Evolutionary conservation across 2,113 vertebrate genomes (phyloP).

Genomic region (Myrmecophaga tridactyla): DNA sequence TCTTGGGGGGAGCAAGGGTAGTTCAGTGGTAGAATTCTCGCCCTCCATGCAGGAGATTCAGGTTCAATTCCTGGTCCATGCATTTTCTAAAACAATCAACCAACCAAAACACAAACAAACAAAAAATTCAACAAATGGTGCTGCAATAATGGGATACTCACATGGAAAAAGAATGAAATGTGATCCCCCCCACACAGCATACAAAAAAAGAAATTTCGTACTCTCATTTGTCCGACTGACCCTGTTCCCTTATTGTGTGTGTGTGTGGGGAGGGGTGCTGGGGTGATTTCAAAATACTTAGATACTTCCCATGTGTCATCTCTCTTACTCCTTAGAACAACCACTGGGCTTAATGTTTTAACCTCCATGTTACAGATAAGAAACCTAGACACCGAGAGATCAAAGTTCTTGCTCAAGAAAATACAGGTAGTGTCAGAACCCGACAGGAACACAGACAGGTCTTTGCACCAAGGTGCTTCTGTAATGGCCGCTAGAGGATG

Average conservation of each 20-base stretch:
- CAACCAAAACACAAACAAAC: too few relatives aligned
- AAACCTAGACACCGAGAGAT: background rate
- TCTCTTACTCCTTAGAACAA: background rate
- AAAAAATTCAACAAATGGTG: too few relatives aligned
- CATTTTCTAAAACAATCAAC: too few relatives aligned
- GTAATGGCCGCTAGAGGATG: fast-evolving
- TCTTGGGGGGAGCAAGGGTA: too few relatives aligned
- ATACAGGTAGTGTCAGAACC: fast-evolving
- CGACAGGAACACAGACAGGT: background rate
- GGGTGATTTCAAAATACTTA: background rate
- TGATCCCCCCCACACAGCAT: too few relatives aligned
- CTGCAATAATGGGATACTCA: too few relatives aligned
- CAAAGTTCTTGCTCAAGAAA: background rate
- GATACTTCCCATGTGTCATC: background rate
- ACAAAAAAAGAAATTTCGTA: too few relatives aligned
- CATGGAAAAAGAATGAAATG: too few relatives aligned
- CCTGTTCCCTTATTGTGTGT: background rate
- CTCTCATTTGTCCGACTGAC: background rate
- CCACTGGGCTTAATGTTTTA: background rate
- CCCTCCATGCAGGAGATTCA: too few relatives aligned
- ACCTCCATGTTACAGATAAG: background rate
- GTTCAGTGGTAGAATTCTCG: too few relatives aligned
- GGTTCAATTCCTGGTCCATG: too few relatives aligned
- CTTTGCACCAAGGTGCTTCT: background rate
- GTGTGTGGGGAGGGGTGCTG: too few relatives aligned